Conservation (phyloP, 2,888 invertebrate genomes). For the Hypselothyrea guttata region DNA sequence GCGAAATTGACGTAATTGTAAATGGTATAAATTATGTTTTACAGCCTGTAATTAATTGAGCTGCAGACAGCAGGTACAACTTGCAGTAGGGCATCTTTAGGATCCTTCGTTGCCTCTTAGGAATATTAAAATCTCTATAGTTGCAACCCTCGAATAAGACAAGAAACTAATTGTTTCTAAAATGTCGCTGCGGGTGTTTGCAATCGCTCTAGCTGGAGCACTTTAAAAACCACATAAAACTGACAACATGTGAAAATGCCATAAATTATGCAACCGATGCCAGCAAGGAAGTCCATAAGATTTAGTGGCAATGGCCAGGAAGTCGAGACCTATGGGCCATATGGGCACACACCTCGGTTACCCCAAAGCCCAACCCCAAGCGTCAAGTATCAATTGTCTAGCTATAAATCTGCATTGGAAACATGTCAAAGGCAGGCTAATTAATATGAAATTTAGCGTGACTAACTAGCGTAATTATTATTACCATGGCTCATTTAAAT, state of each 20-base stretch:
- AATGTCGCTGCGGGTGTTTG: slow-evolving; percentile 68
- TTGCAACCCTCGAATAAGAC: slow-evolving; percentile 26
- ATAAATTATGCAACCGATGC: slow-evolving; percentile 63
- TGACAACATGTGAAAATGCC: slow-evolving; percentile 79
- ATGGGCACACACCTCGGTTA: slow-evolving; percentile 64
- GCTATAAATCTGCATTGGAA: slow-evolving; percentile 61
- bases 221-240: slow-evolving; percentile 76
- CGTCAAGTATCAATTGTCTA: slow-evolving; percentile 58
- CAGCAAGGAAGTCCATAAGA: slow-evolving; percentile 34
- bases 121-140: slow-evolving; percentile 51
- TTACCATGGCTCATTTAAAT: slow-evolving; percentile 45
- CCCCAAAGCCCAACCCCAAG: slow-evolving; percentile 6
- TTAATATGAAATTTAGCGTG: slow-evolving; percentile 67
- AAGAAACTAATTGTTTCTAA: slow-evolving; percentile 65
- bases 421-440: slow-evolving; percentile 56
- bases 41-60: slow-evolving; percentile 50
- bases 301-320: slow-evolving; percentile 62
- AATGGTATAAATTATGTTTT: slow-evolving; percentile 63
- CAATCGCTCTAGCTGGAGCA: slow-evolving; percentile 31
- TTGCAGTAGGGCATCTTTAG: slow-evolving; percentile 45
- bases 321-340: slow-evolving; percentile 55
- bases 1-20: slow-evolving; percentile 58
- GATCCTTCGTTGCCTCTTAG: slow-evolving; percentile 53
- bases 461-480: slow-evolving; percentile 64
- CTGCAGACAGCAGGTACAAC: slow-evolving; percentile 30